These are phyloP conservation scores for Luffia ferchaultella DNA, from an alignment of 2,888 invertebrate species.

Conservation along the genomic window DNA sequence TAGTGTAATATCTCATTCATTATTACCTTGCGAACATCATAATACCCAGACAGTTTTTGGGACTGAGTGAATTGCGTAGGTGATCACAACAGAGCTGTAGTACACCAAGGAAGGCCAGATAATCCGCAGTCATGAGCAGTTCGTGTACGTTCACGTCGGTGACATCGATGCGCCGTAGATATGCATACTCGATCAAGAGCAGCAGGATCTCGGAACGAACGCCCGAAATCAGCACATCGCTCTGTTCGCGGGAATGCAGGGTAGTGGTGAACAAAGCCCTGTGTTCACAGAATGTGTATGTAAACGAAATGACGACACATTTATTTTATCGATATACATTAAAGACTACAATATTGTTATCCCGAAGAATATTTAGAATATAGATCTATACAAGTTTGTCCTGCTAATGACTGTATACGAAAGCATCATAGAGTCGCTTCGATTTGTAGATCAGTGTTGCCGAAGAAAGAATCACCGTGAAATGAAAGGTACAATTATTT, in stretches of 20 bases:
- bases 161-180: constrained; percentile 80
- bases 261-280: constrained; percentile 87
- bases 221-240: constrained; percentile 78
- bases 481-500: too few species aligned
- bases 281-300: constrained; percentile 1
- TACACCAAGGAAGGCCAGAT: constrained; percentile 84
- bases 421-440: too few species aligned
- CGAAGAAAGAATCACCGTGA: too few species aligned
- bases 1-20: too few species aligned
- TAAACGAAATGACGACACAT: too few species aligned
- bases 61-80: constrained; percentile 71
- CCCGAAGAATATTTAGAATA: too few species aligned
- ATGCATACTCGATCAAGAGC: constrained; percentile 84
- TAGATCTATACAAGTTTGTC: too few species aligned
- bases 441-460: too few species aligned
- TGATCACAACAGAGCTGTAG: constrained; percentile 83
- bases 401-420: too few species aligned
- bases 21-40: constrained; percentile 82
- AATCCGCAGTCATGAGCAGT: constrained; percentile 86
- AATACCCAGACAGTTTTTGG: constrained; percentile 85
- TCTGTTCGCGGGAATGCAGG: constrained; percentile 72
- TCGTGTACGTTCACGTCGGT: constrained; percentile 81
- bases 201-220: constrained; percentile 81
- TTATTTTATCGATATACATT: too few species aligned
- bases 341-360: too few species aligned